Base-by-base conservation (phyloP, 2,113 vertebrate genomes). In the Phrynocephalus versicolor region DNA sequence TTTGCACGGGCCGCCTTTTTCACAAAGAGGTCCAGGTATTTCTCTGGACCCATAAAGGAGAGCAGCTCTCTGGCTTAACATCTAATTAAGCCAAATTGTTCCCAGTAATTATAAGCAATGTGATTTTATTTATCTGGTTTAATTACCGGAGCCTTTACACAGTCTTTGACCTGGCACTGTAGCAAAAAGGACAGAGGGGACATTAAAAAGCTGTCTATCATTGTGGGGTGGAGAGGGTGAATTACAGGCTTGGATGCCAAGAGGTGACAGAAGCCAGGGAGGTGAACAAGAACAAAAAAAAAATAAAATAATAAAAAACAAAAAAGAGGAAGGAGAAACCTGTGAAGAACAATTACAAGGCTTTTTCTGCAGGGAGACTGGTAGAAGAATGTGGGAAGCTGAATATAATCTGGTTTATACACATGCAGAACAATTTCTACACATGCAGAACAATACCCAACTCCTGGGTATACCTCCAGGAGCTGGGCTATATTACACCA, bases 101-200 rank as follows among this genome's bases (percentile, higher is more conserved):
- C 93, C 90, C 91, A 88, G 92, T 95, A 96, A 96, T 97, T 96
- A 97, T 96, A 95, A 97, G 95, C 95, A 96, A 95, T 96, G 94
- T 91, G 94, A 92, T 96, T 96, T 97, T 97, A 96, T 96, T 97
- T 96, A 95, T 96, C 94, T 93, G 95, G 85, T 91, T 93, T 94
- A 96, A 96, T 96, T 96, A 95, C 83, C 84, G 21, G 74, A 70
- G 83, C 74, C 93, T 94, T 85, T 90, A 89, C 87, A 90, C 92
- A 95, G 84, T 95, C 93, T 94, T 94, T 96, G 95, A 96, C 95
- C 96, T 95, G 92, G 90, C 94, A 92, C 87, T 33, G 76, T 91
- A 93, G 94, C 87, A 93, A 92, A 87, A 90, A 92, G 92, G 91
- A 94, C 89, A 90, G 92, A 90, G 62, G 89, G 82, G 86, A 90